These are phyloP conservation scores for Enhydra lutris DNA, from an alignment of 2,113 vertebrate genomes.

Conservation along the genomic window DNA sequence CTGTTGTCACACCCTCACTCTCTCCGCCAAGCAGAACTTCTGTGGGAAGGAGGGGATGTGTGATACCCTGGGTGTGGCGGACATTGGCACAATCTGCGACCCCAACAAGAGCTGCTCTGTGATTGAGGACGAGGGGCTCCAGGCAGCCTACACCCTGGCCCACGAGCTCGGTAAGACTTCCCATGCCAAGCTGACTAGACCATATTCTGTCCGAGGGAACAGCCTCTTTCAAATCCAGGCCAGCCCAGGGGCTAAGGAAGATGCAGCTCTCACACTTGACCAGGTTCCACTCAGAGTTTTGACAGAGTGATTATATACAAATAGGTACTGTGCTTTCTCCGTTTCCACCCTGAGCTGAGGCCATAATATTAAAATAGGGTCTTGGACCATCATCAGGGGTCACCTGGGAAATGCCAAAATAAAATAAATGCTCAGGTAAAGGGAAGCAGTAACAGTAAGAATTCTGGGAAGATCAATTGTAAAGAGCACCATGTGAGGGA, in stretches of 20 bases:
- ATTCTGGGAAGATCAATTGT: background rate
- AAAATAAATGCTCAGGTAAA: background rate
- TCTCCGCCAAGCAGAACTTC: constrained; percentile 87
- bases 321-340: background rate
- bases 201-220: rapidly evolving
- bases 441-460: background rate
- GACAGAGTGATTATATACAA: background rate
- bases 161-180: constrained; percentile 91
- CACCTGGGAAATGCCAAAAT: background rate
- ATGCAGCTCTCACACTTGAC: rapidly evolving
- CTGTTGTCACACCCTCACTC: background rate
- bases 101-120: constrained; percentile 96
- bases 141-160: constrained; percentile 94
- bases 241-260: background rate
- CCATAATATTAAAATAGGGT: background rate
- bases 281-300: background rate
- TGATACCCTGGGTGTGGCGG: constrained; percentile 93
- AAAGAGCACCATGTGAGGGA: rapidly evolving
- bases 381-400: background rate
- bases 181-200: rapidly evolving
- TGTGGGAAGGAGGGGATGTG: constrained; percentile 91
- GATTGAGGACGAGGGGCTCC: constrained; percentile 95
- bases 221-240: background rate
- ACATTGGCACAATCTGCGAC: constrained; percentile 96
- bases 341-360: background rate